phyloP scores from a whole-genome alignment of 2,113 vertebrate species.

The Prionailurus viverrinus region DNA sequence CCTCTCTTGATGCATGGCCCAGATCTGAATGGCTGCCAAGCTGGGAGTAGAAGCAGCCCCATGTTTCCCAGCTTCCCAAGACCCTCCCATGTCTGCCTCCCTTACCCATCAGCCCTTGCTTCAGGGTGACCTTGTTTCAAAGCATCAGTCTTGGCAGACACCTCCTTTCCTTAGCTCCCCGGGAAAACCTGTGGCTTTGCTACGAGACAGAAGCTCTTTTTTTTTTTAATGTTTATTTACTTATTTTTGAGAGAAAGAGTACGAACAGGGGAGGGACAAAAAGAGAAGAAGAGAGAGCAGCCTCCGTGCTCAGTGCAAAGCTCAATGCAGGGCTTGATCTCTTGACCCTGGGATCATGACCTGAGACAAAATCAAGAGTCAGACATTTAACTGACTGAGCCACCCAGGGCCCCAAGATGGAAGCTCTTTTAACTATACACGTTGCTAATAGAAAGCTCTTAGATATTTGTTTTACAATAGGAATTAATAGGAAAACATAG shows the following conservation, averaged over 20 bases:
- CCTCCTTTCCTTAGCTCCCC: not conserved
- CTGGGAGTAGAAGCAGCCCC: not conserved
- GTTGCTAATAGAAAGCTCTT: slow-evolving; percentile 37
- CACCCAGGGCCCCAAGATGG: not conserved
- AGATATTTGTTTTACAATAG: slow-evolving; percentile 68
- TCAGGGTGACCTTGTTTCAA: not conserved
- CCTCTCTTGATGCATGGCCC: not conserved
- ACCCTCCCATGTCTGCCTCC: not conserved
- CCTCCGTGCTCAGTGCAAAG: too few species aligned
- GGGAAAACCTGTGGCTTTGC: not conserved
- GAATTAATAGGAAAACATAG: slow-evolving; percentile 1
- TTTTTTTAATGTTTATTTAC: too few species aligned
- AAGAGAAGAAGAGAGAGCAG: too few species aligned
- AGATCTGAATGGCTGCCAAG: not conserved
- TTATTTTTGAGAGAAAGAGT: too few species aligned
- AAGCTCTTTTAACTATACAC: slow-evolving; percentile 10
- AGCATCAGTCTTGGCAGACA: not conserved
- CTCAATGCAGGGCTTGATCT: too few species aligned
- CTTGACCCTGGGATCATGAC: too few species aligned
- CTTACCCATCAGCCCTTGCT: not conserved
- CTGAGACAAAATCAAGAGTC: too few species aligned
- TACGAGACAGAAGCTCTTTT: not conserved
- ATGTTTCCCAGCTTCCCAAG: not conserved
- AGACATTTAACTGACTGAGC: too few species aligned
- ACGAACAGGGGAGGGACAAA: too few species aligned